Conservation (phyloP, 1,140 invertebrate species). For the Apocrypta bakeri region DNA sequence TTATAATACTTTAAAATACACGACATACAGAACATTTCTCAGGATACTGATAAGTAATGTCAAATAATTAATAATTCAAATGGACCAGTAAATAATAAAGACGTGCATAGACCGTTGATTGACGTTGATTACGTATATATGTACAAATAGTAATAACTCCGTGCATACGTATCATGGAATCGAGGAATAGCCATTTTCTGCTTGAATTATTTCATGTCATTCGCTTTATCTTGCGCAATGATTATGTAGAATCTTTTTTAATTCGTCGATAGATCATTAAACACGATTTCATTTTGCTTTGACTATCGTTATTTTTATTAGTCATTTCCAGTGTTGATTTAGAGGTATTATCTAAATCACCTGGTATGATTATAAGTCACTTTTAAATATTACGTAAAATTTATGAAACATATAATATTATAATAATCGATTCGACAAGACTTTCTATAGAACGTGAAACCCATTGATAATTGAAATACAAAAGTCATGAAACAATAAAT, state of each 20-base stretch:
- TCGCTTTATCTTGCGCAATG: neutral
- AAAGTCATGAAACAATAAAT: neutral
- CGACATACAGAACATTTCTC: too few relatives aligned
- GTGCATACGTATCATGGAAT: neutral
- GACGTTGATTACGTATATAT: neutral
- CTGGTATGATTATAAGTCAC: neutral
- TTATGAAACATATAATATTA: too few relatives aligned
- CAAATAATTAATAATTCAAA: too few relatives aligned
- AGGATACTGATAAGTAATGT: too few relatives aligned
- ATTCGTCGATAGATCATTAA: neutral
- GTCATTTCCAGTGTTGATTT: neutral
- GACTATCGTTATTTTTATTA: neutral
- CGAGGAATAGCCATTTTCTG: neutral
- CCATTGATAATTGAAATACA: neutral
- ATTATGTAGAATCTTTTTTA: neutral
- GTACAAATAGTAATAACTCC: neutral
- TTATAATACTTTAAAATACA: too few relatives aligned
- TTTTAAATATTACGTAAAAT: neutral
- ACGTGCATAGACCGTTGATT: neutral
- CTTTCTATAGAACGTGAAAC: neutral
- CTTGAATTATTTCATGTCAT: neutral
- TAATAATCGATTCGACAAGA: neutral
- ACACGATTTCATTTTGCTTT: neutral
- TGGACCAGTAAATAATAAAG: too few relatives aligned
- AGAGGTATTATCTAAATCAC: neutral